These are phyloP conservation scores for Salmo trutta DNA, from an alignment of 2,797 vertebrate genomes.

Conservation along the genomic window DNA sequence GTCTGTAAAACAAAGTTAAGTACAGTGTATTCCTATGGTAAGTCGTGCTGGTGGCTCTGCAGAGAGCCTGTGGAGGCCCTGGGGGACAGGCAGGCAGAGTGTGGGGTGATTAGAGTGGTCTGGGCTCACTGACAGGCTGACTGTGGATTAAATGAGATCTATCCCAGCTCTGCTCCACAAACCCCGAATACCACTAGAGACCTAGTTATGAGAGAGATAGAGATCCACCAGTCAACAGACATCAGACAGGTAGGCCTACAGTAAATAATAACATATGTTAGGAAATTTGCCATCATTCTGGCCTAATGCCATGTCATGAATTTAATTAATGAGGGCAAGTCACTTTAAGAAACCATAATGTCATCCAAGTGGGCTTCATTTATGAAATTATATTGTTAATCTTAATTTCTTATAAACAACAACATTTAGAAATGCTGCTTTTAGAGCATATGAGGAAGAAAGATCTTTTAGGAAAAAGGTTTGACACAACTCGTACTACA, in stretches of 20 bases:
- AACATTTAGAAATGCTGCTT: background rate
- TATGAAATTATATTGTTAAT: too few relatives aligned
- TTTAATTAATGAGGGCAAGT: background rate
- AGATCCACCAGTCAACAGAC: conserved; percentile 23
- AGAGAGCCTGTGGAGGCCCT: background rate
- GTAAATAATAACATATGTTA: conserved; percentile 48
- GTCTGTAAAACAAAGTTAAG: background rate
- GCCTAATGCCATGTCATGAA: conserved; percentile 13
- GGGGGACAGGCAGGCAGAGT: conserved; percentile 2
- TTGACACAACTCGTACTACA: background rate
- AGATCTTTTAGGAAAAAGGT: background rate
- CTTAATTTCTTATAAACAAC: background rate
- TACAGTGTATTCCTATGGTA: background rate
- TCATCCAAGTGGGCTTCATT: background rate
- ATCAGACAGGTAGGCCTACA: conserved; percentile 19
- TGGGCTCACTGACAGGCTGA: conserved; percentile 14
- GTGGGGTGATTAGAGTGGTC: conserved; percentile 10
- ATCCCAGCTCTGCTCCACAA: conserved; percentile 8
- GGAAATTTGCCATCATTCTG: conserved; percentile 19
- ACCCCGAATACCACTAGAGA: conserved; percentile 42
- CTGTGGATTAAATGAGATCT: conserved; percentile 42
- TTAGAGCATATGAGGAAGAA: background rate
- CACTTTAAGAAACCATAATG: background rate
- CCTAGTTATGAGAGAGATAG: background rate
- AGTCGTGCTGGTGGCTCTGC: background rate